Conservation (phyloP, 2,113 vertebrate genomes). For the Antechinus stuartii region DNA sequence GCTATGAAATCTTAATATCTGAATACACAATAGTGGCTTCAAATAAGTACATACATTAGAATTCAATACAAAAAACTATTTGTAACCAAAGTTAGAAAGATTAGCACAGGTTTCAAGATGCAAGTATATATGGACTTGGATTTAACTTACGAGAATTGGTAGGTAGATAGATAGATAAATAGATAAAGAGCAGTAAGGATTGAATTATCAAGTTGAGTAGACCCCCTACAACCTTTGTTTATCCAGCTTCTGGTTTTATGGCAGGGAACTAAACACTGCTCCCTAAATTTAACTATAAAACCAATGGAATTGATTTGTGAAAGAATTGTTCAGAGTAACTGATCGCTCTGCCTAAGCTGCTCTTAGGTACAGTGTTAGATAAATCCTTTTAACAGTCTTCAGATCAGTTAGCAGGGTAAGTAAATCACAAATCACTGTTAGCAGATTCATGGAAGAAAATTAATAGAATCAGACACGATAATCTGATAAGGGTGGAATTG, state of each 20-base stretch:
- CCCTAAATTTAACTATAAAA: constrained; percentile 78
- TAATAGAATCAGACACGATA: constrained; percentile 90
- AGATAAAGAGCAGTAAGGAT: background rate
- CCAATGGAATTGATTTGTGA: constrained; percentile 80
- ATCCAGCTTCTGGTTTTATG: constrained; percentile 77
- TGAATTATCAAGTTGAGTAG: constrained; percentile 8
- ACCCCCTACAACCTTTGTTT: constrained; percentile 78
- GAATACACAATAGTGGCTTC: constrained; percentile 24
- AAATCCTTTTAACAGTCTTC: constrained; percentile 88
- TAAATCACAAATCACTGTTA: constrained; percentile 88
- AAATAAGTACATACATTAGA: background rate
- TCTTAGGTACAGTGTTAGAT: constrained; percentile 83
- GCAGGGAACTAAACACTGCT: constrained; percentile 78
- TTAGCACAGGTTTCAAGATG: background rate
- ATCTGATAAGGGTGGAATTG: constrained; percentile 88
- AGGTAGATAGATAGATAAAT: background rate
- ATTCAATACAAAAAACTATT: constrained; percentile 42
- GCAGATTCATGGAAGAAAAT: constrained; percentile 89
- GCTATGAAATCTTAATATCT: constrained; percentile 64
- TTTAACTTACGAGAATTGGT: background rate
- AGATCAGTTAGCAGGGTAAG: constrained; percentile 87
- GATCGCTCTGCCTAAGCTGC: constrained; percentile 78
- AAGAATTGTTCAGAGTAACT: constrained; percentile 75
- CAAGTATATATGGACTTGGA: background rate
- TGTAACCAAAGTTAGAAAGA: constrained; percentile 31